phyloP scores from a whole-genome alignment of 2,888 invertebrate species.

The Blera fallax region DNA sequence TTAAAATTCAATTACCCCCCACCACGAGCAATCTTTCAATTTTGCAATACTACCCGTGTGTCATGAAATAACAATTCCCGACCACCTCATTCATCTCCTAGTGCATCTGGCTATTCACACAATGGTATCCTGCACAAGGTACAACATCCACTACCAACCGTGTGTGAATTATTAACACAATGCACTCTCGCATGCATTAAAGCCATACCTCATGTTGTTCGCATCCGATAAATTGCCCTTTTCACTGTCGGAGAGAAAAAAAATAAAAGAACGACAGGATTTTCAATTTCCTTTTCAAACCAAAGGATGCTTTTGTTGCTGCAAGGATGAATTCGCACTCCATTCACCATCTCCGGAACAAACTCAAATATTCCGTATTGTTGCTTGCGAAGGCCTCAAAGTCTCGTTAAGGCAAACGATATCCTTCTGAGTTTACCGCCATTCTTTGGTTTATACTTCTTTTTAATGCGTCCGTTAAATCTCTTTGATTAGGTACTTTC shows the following conservation, averaged over 20 bases:
- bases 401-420: constrained; percentile 26
- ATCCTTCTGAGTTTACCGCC: constrained; percentile 11
- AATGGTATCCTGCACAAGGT: neutral
- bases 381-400: neutral
- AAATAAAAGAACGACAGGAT: constrained; percentile 16
- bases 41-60: constrained; percentile 37
- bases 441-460: neutral
- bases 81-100: constrained; percentile 57
- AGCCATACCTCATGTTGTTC: constrained; percentile 57
- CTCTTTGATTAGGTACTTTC: constrained; percentile 28
- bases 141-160: neutral
- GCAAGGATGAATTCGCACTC: neutral
- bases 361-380: neutral
- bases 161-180: constrained; percentile 63
- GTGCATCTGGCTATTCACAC: constrained; percentile 51
- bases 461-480: constrained; percentile 51
- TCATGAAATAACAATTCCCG: constrained; percentile 61
- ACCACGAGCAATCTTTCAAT: constrained; percentile 56
- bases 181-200: constrained; percentile 65
- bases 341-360: neutral
- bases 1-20: constrained; percentile 59
- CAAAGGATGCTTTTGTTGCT: constrained; percentile 9
- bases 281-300: constrained; percentile 49
- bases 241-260: constrained; percentile 11
- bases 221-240: constrained; percentile 44